phyloP scores from a whole-genome alignment of 2,113 vertebrate species.

The Rousettus leschenaultii region DNA sequence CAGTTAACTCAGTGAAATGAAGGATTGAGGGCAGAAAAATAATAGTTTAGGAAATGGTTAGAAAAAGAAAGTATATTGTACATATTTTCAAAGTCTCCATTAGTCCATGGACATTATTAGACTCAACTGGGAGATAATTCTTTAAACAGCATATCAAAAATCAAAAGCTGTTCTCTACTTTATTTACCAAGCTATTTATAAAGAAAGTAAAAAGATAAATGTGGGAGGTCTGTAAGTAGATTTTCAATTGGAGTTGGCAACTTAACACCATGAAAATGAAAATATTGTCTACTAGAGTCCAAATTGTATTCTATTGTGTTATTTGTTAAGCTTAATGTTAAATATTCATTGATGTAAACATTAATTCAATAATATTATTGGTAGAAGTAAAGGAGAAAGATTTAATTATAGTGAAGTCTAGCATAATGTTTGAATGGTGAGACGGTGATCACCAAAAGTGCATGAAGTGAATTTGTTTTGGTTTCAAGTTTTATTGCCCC shows the following conservation, averaged over 20 bases:
- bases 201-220: conserved; percentile 37
- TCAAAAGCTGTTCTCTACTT: conserved; percentile 32
- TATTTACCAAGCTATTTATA: conserved; percentile 29
- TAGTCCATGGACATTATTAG: neutral
- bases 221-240: conserved; percentile 33
- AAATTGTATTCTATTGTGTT: neutral
- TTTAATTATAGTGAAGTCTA: neutral
- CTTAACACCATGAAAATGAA: neutral
- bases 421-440: neutral
- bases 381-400: neutral
- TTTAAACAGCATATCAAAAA: conserved; percentile 26
- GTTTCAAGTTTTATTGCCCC: neutral
- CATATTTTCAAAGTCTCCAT: neutral
- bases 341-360: neutral
- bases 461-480: neutral
- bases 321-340: neutral
- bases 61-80: neutral
- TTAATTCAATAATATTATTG: neutral
- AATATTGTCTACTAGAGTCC: neutral
- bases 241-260: conserved; percentile 1
- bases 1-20: neutral
- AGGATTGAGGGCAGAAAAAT: neutral
- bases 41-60: neutral
- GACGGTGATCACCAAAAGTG: neutral
- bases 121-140: neutral